These are phyloP conservation scores for Nasonia oneida DNA, from an alignment of 2,888 invertebrate genomes.

Conservation along the genomic window DNA sequence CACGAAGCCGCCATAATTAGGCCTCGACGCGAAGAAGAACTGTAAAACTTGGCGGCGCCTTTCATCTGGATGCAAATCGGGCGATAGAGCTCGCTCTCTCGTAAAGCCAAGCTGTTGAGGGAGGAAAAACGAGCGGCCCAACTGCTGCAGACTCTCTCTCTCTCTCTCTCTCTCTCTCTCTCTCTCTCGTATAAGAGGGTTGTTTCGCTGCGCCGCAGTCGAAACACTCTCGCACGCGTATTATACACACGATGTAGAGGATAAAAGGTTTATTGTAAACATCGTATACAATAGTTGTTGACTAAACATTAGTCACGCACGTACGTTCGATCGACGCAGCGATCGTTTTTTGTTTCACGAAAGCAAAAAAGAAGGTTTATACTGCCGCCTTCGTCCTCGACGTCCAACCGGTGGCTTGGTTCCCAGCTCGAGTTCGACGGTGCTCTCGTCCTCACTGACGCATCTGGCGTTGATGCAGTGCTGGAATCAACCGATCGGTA, in stretches of 20 bases:
- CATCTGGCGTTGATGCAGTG: conserved; percentile 39
- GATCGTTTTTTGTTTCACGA: not conserved
- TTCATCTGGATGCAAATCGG: conserved; percentile 45
- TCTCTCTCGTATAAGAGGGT: not conserved
- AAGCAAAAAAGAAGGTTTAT: too few relatives aligned
- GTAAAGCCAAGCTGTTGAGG: not conserved
- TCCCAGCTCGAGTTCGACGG: not conserved
- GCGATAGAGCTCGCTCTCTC: not conserved
- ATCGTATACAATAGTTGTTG: not conserved
- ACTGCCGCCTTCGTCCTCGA: too few relatives aligned
- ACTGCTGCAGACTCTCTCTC: not conserved
- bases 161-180: too few relatives aligned
- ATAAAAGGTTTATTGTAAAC: not conserved
- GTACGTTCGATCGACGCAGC: not conserved
- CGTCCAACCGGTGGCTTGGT: not conserved
- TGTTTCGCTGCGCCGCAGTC: not conserved
- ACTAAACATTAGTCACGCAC: not conserved
- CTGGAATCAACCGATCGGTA: conserved; percentile 28
- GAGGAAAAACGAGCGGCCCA: not conserved
- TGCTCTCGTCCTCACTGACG: not conserved
- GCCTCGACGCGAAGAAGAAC: conserved; percentile 30
- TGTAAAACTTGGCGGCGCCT: conserved; percentile 19
- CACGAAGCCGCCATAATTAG: conserved; percentile 26
- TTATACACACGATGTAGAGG: not conserved
- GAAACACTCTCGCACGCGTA: not conserved